Evolutionary conservation across 2,113 vertebrate species (phyloP).

Genomic region (Calidris pugnax): DNA sequence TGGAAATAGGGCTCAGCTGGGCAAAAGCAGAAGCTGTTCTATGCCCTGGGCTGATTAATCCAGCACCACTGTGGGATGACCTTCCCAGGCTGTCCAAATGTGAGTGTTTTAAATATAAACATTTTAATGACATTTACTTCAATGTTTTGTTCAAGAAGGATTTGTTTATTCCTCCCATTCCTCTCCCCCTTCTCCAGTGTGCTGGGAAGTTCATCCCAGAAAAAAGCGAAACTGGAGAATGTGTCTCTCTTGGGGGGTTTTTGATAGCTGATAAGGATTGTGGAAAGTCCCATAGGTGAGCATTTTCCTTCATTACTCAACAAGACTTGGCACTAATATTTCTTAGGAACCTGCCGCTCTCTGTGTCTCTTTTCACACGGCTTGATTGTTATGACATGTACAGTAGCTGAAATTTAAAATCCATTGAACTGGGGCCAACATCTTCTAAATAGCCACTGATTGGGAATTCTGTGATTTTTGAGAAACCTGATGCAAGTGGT

Average conservation of each 20-base stretch:
- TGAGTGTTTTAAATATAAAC: neutral
- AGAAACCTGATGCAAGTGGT: neutral
- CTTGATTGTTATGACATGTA: conserved; percentile 23
- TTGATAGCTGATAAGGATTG: neutral
- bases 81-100: neutral
- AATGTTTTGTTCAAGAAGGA: neutral
- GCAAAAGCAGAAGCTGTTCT: neutral
- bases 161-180: neutral
- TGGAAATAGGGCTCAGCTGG: neutral
- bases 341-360: neutral
- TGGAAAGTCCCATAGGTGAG: conserved; percentile 59
- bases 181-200: neutral
- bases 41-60: neutral
- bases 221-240: neutral
- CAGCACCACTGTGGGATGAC: neutral
- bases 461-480: neutral
- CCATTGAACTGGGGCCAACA: neutral
- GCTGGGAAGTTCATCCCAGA: conserved; percentile 24
- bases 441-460: neutral
- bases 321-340: neutral
- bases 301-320: conserved; percentile 53
- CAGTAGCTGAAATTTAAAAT: conserved; percentile 7
- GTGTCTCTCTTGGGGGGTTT: neutral
- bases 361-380: neutral
- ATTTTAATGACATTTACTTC: neutral